These are phyloP conservation scores for Drosophila anceps DNA, from an alignment of 2,888 invertebrate genomes.

Conservation along the genomic window DNA sequence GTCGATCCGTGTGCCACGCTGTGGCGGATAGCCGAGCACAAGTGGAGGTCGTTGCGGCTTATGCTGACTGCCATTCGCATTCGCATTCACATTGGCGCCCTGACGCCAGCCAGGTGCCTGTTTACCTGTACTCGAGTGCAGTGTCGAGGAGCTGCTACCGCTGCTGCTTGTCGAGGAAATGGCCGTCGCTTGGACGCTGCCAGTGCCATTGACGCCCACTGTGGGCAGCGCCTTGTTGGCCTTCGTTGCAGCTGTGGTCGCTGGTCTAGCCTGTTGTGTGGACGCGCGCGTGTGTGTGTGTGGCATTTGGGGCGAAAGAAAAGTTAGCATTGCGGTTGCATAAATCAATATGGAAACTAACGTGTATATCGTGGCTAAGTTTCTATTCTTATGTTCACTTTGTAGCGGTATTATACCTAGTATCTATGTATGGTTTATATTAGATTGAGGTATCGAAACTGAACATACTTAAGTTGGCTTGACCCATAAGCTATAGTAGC, in stretches of 20 bases:
- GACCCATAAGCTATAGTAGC: no score
- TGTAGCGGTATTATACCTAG: no score
- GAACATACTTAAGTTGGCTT: no score
- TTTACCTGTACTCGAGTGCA: conserved; percentile 62
- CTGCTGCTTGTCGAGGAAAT: conserved; percentile 55
- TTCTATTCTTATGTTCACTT: background rate
- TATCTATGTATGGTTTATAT: background rate
- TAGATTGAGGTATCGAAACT: background rate
- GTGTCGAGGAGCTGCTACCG: conserved; percentile 35
- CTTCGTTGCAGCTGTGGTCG: conserved; percentile 46
- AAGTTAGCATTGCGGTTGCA: background rate
- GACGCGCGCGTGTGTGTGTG: background rate
- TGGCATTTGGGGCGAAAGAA: background rate
- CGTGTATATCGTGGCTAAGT: background rate
- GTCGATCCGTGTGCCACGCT: conserved; percentile 88
- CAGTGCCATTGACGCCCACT: conserved; percentile 61
- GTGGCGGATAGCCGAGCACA: conserved; percentile 90
- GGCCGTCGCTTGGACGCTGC: conserved; percentile 70
- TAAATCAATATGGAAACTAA: background rate
- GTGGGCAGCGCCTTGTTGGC: conserved; percentile 50
- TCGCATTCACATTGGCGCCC: conserved; percentile 57
- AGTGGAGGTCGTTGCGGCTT: conserved; percentile 89
- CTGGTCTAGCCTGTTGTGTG: conserved; percentile 56
- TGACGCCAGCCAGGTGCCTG: conserved; percentile 83
- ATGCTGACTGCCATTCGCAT: conserved; percentile 74